Percentiles rank a stretch among this genome's conserved stretches.
phyloP scores from a whole-genome alignment of 2,888 invertebrate species.

The Apodemia zela region DNA sequence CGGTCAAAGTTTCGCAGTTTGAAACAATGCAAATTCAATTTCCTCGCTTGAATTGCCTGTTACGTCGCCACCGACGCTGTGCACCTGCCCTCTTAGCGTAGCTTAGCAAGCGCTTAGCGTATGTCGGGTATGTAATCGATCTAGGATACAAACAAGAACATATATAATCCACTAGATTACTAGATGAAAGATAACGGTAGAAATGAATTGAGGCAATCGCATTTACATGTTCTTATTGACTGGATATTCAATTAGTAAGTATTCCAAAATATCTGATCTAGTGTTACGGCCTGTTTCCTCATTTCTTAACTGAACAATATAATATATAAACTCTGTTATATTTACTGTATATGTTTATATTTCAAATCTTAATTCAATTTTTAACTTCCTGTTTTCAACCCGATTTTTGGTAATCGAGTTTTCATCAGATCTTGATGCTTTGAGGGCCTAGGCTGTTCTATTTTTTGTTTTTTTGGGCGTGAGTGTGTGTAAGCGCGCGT shows the following conservation, averaged over 20 bases:
- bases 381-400: too few species aligned
- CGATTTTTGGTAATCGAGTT: too few species aligned
- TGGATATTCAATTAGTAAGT: not conserved
- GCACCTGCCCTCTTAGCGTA: constrained; percentile 17
- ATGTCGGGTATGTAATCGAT: constrained; percentile 1
- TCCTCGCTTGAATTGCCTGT: constrained; percentile 36
- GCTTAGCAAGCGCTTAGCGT: constrained; percentile 21
- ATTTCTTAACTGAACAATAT: too few species aligned
- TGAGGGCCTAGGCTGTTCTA: too few species aligned
- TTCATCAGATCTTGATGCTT: too few species aligned
- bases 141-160: constrained; percentile 5
- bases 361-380: too few species aligned
- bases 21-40: constrained; percentile 41
- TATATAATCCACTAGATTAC: not conserved
- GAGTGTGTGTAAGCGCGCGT: too few species aligned
- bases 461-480: too few species aligned
- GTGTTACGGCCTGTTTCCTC: not conserved
- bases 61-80: constrained; percentile 24
- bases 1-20: constrained; percentile 36
- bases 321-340: too few species aligned
- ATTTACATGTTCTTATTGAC: not conserved
- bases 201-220: not conserved
- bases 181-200: not conserved
- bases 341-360: too few species aligned
- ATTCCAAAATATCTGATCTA: not conserved